Evolutionary conservation across 2,797 vertebrate genomes (phyloP), one percentile per base, ranked within the genome.

Genomic region (Amniataba percoides): DNA sequence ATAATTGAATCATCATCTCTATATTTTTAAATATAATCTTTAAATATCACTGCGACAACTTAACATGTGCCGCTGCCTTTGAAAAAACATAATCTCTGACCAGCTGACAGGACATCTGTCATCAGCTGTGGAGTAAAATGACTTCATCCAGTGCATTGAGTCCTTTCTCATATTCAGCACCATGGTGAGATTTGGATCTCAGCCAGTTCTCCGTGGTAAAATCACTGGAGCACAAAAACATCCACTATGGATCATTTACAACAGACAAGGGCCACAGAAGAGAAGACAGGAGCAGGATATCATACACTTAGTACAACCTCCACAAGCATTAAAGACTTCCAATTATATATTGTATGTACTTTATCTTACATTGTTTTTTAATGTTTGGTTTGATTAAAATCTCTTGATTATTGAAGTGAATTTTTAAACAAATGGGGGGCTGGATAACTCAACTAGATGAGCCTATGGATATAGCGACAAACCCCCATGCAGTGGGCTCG

Each of bases 231-330:
- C 77, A 71, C 68, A 49, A 39, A 65, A 59, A 68, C 14, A 69
- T 63, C 53, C 67, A 66, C 58, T 31, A 52, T 23, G 80, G 82
- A 77, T 88, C 84, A 86, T 71, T 89, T 80, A 83, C 68, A 66
- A 51, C 25, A 55, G 67, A 71, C 62, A 75, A 67, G 40, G 57
- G 18, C 56, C 0, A 68, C 67, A 75, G 53, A 56, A 62, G 21
- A 25, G 42, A 53, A 46, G n/a, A 45, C 31, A 58, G 3, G 31
- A 52, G 16, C 64, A 39, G 19, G 64, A 36, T n/a, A 34, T 52
- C 34, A 39, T 21, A 25, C 70, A 72, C 45, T 49, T 10, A 19
- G 21, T 15, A 40, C 46, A 80, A 31, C 34, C 48, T 55, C 51
- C 36, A 63, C 65, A 34, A 57, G 31, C 45, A 39, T 45, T n/a